Conservation (phyloP, 2,888 invertebrate species). For the Cantharis lateralis region DNA sequence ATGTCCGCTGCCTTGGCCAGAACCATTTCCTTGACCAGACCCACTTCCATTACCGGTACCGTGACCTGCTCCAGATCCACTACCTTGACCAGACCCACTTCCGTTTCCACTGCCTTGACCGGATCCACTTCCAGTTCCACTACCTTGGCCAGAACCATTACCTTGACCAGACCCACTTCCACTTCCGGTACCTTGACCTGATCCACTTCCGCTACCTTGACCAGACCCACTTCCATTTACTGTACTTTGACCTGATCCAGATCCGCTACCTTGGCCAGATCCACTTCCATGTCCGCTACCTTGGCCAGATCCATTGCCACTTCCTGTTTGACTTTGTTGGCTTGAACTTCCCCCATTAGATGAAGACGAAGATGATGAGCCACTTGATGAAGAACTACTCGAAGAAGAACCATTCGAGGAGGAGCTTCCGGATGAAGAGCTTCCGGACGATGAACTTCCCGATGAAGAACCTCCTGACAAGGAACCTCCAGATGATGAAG, state of each 20-base stretch:
- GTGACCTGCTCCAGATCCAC: not conserved
- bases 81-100: not conserved
- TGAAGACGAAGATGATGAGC: not conserved
- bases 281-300: not conserved
- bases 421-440: not conserved
- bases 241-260: no score
- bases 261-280: no score
- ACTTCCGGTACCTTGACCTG: no score
- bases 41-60: not conserved
- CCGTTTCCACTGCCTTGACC: no score
- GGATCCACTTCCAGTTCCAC: not conserved
- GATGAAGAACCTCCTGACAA: not conserved
- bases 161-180: no score
- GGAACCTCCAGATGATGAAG: not conserved
- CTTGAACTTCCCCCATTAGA: not conserved
- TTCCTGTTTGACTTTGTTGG: not conserved
- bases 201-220: no score
- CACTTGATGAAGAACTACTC: conserved; percentile 6
- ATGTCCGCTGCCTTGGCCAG: not conserved
- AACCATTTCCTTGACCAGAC: not conserved
- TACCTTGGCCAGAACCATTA: not conserved
- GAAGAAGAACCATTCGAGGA: conserved; percentile 5
- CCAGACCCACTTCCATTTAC: no score
- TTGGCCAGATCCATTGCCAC: not conserved
- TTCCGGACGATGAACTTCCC: not conserved